Evolutionary conservation across 2,797 vertebrate genomes (phyloP), one percentile per base, ranked within the genome.

Genomic region (Alcedo atthis): DNA sequence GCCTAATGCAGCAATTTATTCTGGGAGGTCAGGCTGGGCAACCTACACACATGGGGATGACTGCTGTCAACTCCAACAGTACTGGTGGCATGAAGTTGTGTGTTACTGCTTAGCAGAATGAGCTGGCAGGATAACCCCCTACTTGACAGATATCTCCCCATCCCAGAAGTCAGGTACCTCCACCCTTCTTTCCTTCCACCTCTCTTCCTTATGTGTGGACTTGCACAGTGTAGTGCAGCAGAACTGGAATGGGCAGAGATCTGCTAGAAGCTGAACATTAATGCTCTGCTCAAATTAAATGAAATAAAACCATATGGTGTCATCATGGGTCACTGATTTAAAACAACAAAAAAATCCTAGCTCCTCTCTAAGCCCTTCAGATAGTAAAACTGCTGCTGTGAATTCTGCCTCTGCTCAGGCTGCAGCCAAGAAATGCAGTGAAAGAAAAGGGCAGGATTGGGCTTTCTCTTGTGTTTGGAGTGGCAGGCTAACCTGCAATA

Each of bases 301-400:
- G 91, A 96, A 95, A 95, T 95, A 96, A 96, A 96, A 93, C 89
- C 85, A 82, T 94, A 95, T 93, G 88, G 94, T 94, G 95, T 96
- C 94, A 94, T 93, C 94, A 93, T 21, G 92, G 96, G 93, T 96
- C 96, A 96, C 89, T 91, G 93, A 92, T 91, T 95, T 95, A 94
- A 95, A 95, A 95, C 91, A 96, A 94, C 90, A 95, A 94, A 91
- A 94, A 91, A 92, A 75, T 64, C 67, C 88, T 70, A 83, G 91
- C 90, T 93, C 64, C 57, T 91, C 87, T 91, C 74, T 91, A 92
- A 94, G 82, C 87, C 89, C 68, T 95, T 92, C 67, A 84, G 66
- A 94, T 69, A 73, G 93, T 90, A 93, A 90, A 94, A 83, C 79
- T 54, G 81, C 82, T 92, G 82, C 87, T 77, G 64, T 70, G 88